phyloP scores from a whole-genome alignment of 1,140 invertebrate species.

The Eufriesea mexicana region DNA sequence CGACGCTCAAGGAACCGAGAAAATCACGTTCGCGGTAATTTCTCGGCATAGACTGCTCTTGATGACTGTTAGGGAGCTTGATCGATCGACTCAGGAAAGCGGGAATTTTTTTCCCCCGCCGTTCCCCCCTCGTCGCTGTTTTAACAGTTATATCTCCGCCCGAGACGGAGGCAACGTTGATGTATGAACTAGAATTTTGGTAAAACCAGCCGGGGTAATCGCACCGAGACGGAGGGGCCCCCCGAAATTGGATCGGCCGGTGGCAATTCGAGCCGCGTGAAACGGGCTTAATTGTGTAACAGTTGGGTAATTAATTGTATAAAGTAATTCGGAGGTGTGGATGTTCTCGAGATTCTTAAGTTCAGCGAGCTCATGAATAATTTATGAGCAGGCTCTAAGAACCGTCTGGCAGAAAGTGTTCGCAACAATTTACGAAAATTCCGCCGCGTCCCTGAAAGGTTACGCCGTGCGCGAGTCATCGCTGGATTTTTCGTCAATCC shows the following conservation, averaged over 20 bases:
- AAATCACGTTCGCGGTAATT: slow-evolving; percentile 41
- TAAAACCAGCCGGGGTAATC: neutral
- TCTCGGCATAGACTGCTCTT: slow-evolving; percentile 16
- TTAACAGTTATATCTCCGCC: neutral
- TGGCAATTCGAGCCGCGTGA: too few relatives aligned
- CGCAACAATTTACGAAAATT: slow-evolving; percentile 21
- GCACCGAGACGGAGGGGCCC: neutral
- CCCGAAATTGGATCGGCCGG: too few relatives aligned
- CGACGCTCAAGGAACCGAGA: slow-evolving; percentile 57
- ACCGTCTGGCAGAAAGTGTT: neutral
- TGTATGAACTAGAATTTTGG: neutral
- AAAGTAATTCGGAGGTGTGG: neutral
- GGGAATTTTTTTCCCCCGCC: neutral
- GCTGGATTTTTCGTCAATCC: neutral
- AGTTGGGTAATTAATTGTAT: neutral
- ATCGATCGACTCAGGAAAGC: slow-evolving; percentile 13
- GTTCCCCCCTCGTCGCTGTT: too few relatives aligned
- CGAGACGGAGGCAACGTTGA: slow-evolving; percentile 5
- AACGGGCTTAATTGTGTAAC: neutral
- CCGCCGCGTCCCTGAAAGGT: neutral
- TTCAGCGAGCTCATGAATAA: slow-evolving; percentile 14
- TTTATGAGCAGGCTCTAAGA: neutral
- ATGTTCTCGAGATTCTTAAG: slow-evolving; percentile 2
- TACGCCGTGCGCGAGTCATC: neutral
- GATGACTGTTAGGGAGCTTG: slow-evolving; percentile 41